These are phyloP conservation scores for Melangyna quadrimaculata DNA, from an alignment of 2,888 invertebrate genomes.

Conservation along the genomic window DNA sequence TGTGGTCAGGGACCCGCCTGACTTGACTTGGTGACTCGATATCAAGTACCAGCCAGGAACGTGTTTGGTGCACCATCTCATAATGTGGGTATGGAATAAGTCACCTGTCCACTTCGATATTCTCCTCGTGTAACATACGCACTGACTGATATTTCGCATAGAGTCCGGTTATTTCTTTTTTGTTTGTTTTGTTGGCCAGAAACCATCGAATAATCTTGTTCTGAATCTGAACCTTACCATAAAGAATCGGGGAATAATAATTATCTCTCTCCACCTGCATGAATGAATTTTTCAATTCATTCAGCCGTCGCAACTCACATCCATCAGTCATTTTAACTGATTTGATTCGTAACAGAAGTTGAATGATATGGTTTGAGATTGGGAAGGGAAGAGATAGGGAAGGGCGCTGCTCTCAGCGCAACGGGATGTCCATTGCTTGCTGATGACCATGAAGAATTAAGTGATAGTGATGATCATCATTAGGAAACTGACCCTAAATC, in stretches of 20 bases:
- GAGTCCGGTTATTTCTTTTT: conserved; percentile 53
- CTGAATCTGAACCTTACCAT: neutral
- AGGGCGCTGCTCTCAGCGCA: conserved; percentile 24
- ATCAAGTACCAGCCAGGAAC: conserved; percentile 43
- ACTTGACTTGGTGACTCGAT: conserved; percentile 21
- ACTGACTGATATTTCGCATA: conserved; percentile 68
- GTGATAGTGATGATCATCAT: conserved; percentile 54
- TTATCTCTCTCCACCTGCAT: conserved; percentile 61
- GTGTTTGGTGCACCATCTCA: conserved; percentile 64
- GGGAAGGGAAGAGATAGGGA: neutral
- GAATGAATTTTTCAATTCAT: conserved; percentile 59
- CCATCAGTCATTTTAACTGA: conserved; percentile 67
- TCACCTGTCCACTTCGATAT: conserved; percentile 70
- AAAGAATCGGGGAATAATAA: conserved; percentile 48
- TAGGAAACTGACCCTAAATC: conserved; percentile 35
- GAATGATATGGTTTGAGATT: conserved; percentile 41
- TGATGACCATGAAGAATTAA: conserved; percentile 52
- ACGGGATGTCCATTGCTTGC: conserved; percentile 31
- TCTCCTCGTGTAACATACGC: conserved; percentile 52
- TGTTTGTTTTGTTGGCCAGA: neutral
- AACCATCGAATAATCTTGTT: neutral
- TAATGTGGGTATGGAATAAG: conserved; percentile 71
- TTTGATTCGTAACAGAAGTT: conserved; percentile 63
- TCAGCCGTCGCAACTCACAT: conserved; percentile 22
- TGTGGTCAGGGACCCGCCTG: conserved; percentile 5